Conservation (phyloP, 2,797 vertebrate species). For the Iguana delicatissima region DNA sequence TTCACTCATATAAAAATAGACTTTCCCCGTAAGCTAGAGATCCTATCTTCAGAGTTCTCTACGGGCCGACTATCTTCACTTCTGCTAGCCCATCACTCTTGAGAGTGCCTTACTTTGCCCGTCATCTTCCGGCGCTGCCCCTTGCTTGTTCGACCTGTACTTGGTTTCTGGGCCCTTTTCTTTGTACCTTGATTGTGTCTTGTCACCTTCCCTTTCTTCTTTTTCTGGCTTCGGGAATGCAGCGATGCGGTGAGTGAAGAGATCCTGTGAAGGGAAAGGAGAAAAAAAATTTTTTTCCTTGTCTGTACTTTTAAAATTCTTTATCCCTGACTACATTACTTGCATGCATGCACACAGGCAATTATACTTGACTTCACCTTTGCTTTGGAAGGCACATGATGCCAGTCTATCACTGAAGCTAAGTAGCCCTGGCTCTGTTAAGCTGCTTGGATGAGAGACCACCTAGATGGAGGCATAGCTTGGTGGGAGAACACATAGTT, state of each 20-base stretch:
- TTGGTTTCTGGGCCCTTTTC: slow-evolving; percentile 77
- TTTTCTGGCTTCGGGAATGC: slow-evolving; percentile 82
- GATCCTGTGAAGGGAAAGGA: slow-evolving; percentile 70
- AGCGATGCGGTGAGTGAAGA: slow-evolving; percentile 84
- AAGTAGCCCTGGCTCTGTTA: neutral
- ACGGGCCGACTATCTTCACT: neutral
- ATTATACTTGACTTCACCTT: neutral
- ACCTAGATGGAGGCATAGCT: neutral
- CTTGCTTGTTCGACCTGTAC: slow-evolving; percentile 84
- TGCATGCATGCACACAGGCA: no score
- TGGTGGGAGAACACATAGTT: neutral
- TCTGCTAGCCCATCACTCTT: slow-evolving; percentile 72
- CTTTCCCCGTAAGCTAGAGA: neutral
- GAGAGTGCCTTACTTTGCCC: slow-evolving; percentile 70
- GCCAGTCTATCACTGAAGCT: neutral
- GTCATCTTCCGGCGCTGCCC: slow-evolving; percentile 87
- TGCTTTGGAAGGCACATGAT: neutral
- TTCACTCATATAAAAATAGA: neutral
- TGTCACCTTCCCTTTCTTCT: slow-evolving; percentile 76
- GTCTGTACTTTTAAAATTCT: neutral
- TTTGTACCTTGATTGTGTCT: slow-evolving; percentile 68
- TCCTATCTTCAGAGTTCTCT: neutral
- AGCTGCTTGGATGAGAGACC: slow-evolving; percentile 3
- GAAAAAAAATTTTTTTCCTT: neutral
- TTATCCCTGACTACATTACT: neutral